Evolutionary conservation across 2,797 vertebrate genomes (phyloP), one percentile per base, ranked within the genome.

Genomic region (Dipus sagitta): DNA sequence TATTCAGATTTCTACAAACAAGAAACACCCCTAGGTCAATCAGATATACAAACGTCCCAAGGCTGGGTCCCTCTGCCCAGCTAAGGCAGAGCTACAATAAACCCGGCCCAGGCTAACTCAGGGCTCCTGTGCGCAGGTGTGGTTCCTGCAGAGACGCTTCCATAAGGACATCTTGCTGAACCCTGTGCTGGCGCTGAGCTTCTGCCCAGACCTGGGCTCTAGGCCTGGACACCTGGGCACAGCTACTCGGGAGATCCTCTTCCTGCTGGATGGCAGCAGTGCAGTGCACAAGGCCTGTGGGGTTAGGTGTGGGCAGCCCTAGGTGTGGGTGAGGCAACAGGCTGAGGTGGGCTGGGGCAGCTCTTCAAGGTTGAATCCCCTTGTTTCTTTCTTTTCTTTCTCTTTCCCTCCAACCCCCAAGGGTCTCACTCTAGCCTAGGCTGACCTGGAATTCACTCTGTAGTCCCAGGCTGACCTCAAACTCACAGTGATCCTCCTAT

Each of bases 151-250:
- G 97, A 99, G 99, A 93, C 99, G 99, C 23, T 99, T 99, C 97
- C 99, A 99, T 97, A 99, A 99, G 94, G 99, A 99, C 97, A 99
- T 99, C 94, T 98, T 99, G 95, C 97, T 97, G 96, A 99, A 99
- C 97, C 99, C 99, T 0, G 99, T 99, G 92, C 94, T 99, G 98
- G 99, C 99, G 99, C 98, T 99, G 87, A 99, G 99, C 97, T 99
- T 99, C 98, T 99, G 99, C 96, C 99, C 99, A 0, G 98, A 97
- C 95, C 96, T 98, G 87, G 98, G 99, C 96, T 71, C 92, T 0
- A 70, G 97, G 90, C 98, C 99, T 0, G 94, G 98, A 62, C 98
- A 99, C 97, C 98, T 99, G 93, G 98, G 99, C 97, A 98, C 97
- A 7, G 96, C 99, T 85, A 99, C 98, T 75, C 98, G 99, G 1